These are phyloP conservation scores for Microhierax caerulescens DNA, from an alignment of 2,797 vertebrate genomes.

Conservation along the genomic window DNA sequence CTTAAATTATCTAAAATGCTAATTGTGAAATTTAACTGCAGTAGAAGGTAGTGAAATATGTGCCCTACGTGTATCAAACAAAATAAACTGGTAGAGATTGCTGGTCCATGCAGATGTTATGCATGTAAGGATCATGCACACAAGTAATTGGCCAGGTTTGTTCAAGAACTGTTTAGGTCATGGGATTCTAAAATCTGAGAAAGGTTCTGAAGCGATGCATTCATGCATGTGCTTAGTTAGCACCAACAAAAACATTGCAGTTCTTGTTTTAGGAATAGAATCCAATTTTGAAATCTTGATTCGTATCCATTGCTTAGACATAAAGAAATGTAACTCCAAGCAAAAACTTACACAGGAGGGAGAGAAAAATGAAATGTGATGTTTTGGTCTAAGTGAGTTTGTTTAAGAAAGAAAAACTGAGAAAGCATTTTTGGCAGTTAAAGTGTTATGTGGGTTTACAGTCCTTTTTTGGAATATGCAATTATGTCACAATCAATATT, in stretches of 20 bases:
- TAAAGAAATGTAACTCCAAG: conserved; percentile 22
- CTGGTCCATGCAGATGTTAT: not conserved
- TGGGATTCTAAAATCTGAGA: not conserved
- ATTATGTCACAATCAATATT: conserved; percentile 67
- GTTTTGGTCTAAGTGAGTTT: conserved; percentile 63
- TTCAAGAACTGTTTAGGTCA: not conserved
- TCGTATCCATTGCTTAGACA: not conserved
- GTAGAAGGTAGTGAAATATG: not conserved
- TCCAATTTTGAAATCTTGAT: conserved; percentile 15
- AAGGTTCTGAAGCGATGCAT: not conserved
- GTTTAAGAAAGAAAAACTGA: conserved; percentile 58
- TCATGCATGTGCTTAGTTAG: not conserved
- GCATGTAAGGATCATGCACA: not conserved
- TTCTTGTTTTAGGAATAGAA: not conserved
- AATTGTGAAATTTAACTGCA: not conserved
- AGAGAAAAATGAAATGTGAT: conserved; percentile 55
- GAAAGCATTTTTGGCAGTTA: conserved; percentile 65
- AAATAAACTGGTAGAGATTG: not conserved
- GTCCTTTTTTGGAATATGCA: conserved; percentile 55
- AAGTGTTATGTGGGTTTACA: conserved; percentile 62
- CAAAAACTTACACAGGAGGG: conserved; percentile 7
- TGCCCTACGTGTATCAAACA: not conserved
- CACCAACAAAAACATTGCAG: not conserved
- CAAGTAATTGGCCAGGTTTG: not conserved
- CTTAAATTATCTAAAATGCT: not conserved